These are phyloP conservation scores for Ligdia adustata DNA, from an alignment of 2,888 invertebrate species.

Conservation along the genomic window DNA sequence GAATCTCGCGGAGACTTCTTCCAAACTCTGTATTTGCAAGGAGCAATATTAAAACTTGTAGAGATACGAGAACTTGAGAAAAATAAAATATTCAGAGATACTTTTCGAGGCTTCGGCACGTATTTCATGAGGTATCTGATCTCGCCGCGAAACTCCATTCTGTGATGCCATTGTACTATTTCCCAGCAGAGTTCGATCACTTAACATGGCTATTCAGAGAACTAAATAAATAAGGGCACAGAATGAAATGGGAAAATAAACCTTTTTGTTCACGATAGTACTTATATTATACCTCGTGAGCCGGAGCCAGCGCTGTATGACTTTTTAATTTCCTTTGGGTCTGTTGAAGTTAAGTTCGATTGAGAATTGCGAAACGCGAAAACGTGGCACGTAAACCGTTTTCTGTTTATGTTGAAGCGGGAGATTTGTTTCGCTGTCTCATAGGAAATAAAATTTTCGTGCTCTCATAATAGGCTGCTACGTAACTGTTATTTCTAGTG, in stretches of 20 bases:
- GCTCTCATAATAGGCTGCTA: not conserved
- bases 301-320: conserved; percentile 26
- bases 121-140: conserved; percentile 40
- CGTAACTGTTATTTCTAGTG: not conserved
- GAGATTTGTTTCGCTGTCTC: conserved; percentile 3
- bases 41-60: conserved; percentile 52
- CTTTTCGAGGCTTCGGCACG: conserved; percentile 32
- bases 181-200: conserved; percentile 38
- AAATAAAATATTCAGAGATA: conserved; percentile 38
- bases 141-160: conserved; percentile 33
- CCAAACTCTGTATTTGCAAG: conserved; percentile 44
- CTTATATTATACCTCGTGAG: conserved; percentile 22
- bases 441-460: not conserved
- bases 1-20: conserved; percentile 48
- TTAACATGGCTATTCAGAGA: conserved; percentile 36
- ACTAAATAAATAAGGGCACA: conserved; percentile 34
- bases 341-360: conserved; percentile 21
- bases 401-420: not conserved
- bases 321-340: conserved; percentile 32
- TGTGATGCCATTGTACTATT: conserved; percentile 35
- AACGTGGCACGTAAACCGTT: not conserved
- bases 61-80: conserved; percentile 37
- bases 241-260: conserved; percentile 25
- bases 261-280: conserved; percentile 21
- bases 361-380: conserved; percentile 17